Evolutionary conservation across 2,113 vertebrate species (phyloP).

Genomic region (Plecturocebus donacophilus): DNA sequence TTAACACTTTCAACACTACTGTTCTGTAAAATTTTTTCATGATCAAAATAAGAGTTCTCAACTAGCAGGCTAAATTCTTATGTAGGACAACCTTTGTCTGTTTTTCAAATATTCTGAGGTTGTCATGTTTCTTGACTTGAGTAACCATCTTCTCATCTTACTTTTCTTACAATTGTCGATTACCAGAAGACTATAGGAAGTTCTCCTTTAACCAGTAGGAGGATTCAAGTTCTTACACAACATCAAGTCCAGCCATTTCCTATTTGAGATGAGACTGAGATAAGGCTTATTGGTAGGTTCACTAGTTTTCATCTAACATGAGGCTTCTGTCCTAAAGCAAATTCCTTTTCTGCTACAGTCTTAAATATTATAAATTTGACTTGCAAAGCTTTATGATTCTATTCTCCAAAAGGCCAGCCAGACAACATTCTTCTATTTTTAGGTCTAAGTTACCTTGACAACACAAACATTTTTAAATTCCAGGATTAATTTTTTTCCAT

Average conservation of each 20-base stretch:
- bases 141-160: not conserved
- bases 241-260: not conserved
- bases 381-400: not conserved
- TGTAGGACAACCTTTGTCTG: not conserved
- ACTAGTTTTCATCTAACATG: not conserved
- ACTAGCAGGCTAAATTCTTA: not conserved
- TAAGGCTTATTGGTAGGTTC: not conserved
- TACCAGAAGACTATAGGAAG: not conserved
- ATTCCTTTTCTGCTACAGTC: not conserved
- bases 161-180: not conserved
- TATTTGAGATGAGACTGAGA: not conserved
- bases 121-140: not conserved
- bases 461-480: not conserved
- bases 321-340: not conserved
- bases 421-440: not conserved
- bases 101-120: not conserved
- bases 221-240: not conserved
- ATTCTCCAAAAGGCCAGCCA: not conserved
- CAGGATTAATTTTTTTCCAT: not conserved
- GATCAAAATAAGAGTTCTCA: not conserved
- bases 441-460: not conserved
- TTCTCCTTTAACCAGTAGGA: not conserved
- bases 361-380: not conserved
- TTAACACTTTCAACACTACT: not conserved
- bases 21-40: not conserved